These are phyloP conservation scores for Amphipyra tragopoginis DNA, from an alignment of 2,888 invertebrate genomes.

Conservation along the genomic window DNA sequence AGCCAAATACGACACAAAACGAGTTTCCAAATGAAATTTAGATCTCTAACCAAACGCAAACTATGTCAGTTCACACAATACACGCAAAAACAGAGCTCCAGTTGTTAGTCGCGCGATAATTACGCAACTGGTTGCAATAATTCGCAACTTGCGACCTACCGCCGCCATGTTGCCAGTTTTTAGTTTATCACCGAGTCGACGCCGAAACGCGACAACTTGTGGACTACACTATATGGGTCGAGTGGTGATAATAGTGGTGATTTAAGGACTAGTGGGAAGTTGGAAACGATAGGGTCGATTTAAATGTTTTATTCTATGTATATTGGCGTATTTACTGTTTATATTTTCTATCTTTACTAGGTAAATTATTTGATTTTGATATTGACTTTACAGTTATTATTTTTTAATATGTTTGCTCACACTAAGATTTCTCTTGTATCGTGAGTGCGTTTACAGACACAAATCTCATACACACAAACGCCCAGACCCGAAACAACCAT, in stretches of 20 bases:
- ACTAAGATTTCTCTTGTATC: too few species aligned
- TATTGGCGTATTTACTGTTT: too few species aligned
- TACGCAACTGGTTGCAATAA: conserved; percentile 9
- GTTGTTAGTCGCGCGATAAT: conserved; percentile 11
- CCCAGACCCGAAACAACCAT: too few species aligned
- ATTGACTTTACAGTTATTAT: too few species aligned
- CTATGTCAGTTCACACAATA: not conserved
- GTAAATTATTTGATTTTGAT: too few species aligned
- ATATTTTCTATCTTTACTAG: too few species aligned
- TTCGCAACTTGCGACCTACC: not conserved
- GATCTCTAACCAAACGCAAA: conserved; percentile 1
- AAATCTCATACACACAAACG: too few species aligned
- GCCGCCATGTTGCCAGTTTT: conserved; percentile 5
- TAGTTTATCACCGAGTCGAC: conserved; percentile 16
- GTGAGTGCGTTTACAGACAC: too few species aligned
- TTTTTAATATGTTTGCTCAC: too few species aligned
- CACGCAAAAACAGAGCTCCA: not conserved
- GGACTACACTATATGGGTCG: not conserved
- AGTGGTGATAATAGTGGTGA: conserved; percentile 9
- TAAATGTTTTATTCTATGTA: too few species aligned
- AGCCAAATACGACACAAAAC: not conserved
- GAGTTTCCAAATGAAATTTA: conserved; percentile 4
- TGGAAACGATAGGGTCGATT: not conserved
- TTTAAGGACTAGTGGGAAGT: not conserved
- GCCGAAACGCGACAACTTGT: not conserved